phyloP scores from a whole-genome alignment of 2,888 invertebrate genomes.

The Thera britannica region DNA sequence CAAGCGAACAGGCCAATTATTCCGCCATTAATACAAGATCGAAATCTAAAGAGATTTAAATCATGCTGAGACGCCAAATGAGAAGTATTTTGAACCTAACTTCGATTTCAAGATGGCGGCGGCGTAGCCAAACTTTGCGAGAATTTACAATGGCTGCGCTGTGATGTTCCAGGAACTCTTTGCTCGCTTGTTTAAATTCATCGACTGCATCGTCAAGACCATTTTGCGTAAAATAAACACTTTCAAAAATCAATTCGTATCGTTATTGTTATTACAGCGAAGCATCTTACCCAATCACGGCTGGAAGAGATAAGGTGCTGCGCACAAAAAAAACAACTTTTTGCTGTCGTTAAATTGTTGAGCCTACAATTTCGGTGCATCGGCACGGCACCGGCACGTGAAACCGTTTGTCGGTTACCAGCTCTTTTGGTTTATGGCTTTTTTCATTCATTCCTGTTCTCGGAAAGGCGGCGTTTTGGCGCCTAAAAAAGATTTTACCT shows the following conservation, averaged over 20 bases:
- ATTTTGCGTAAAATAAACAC: constrained; percentile 31
- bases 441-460: constrained; percentile 77
- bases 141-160: constrained; percentile 4
- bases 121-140: constrained; percentile 24
- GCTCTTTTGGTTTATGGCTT: constrained; percentile 67
- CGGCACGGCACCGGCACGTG: constrained; percentile 67
- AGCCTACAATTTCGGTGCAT: constrained; percentile 66
- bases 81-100: constrained; percentile 32
- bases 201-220: constrained; percentile 13
- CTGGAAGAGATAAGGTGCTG: constrained; percentile 51
- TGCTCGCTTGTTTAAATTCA: constrained; percentile 18
- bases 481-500: constrained; percentile 66
- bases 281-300: constrained; percentile 37
- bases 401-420: constrained; percentile 75
- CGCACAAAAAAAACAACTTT: constrained; percentile 55
- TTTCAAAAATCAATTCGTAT: constrained; percentile 33
- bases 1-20: constrained; percentile 60
- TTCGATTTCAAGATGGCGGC: constrained; percentile 29
- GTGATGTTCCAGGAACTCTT: constrained; percentile 11
- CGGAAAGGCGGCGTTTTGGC: constrained; percentile 80
- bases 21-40: constrained; percentile 67
- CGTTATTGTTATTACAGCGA: constrained; percentile 21
- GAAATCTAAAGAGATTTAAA: constrained; percentile 34
- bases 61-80: constrained; percentile 32
- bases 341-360: constrained; percentile 68